Percentiles rank a stretch among this genome's conserved stretches.
These are phyloP conservation scores for Eidolon dupreanum DNA, from an alignment of 2,797 vertebrate species.

Conservation along the genomic window DNA sequence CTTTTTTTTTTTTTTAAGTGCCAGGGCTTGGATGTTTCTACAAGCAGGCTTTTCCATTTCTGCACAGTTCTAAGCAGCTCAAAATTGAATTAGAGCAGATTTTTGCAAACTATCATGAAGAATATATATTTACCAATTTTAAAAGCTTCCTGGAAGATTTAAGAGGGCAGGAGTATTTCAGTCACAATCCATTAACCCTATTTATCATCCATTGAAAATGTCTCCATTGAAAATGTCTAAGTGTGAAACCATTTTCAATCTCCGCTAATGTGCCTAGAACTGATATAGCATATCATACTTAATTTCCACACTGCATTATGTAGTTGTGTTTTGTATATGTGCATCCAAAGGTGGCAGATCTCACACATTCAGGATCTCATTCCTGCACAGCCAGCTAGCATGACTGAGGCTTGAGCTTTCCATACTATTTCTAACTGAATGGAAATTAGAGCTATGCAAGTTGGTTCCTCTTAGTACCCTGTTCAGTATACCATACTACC, in stretches of 20 bases:
- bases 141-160: constrained; percentile 75
- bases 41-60: constrained; percentile 52
- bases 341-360: constrained; percentile 41
- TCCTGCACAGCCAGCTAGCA: neutral
- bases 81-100: constrained; percentile 53
- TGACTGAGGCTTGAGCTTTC: neutral
- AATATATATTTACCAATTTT: constrained; percentile 58
- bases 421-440: neutral
- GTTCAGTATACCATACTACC: neutral
- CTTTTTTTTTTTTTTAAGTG: neutral
- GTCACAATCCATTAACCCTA: constrained; percentile 72
- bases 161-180: constrained; percentile 67
- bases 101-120: constrained; percentile 9
- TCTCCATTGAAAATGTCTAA: constrained; percentile 64
- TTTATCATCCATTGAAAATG: constrained; percentile 76
- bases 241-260: constrained; percentile 70
- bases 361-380: neutral
- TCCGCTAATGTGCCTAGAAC: constrained; percentile 65
- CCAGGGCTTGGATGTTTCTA: constrained; percentile 3
- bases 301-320: constrained; percentile 66
- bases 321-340: constrained; percentile 63
- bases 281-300: constrained; percentile 43
- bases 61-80: constrained; percentile 60
- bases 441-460: neutral
- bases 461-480: neutral